Percentiles rank a stretch among this genome's conserved stretches.
Conservation (phyloP, 1,140 invertebrate genomes). For the Mizuhopecten yessoensis region DNA sequence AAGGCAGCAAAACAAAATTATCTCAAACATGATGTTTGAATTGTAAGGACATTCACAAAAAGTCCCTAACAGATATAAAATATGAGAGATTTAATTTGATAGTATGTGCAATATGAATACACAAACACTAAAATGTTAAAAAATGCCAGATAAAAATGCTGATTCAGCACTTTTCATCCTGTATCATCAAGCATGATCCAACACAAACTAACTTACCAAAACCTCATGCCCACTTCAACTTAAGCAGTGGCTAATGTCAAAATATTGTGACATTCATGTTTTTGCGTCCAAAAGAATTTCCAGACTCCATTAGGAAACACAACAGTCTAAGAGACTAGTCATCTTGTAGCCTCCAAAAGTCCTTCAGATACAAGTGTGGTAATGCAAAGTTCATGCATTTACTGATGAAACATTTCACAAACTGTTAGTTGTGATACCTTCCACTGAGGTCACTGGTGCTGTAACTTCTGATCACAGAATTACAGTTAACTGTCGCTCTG, state of each 20-base stretch:
- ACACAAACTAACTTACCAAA: slow-evolving; percentile 13
- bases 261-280: not conserved
- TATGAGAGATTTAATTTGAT: not conserved
- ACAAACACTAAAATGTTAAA: not conserved
- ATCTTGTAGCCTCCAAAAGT: not conserved
- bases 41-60: slow-evolving; percentile 38
- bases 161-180: slow-evolving; percentile 27
- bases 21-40: not conserved
- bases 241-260: not conserved
- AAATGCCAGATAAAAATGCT: not conserved
- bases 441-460: not conserved
- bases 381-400: not conserved
- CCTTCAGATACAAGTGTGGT: not conserved
- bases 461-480: slow-evolving; percentile 9
- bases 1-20: slow-evolving; percentile 7
- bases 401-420: not conserved
- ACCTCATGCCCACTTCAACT: not conserved
- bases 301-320: slow-evolving; percentile 22
- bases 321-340: not conserved
- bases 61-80: slow-evolving; percentile 15
- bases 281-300: not conserved
- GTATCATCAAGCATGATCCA: slow-evolving; percentile 28
- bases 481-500: not conserved
- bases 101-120: slow-evolving; percentile 22
- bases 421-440: not conserved